These are phyloP conservation scores for Chanos chanos DNA, from an alignment of 2,797 vertebrate species.

Conservation along the genomic window DNA sequence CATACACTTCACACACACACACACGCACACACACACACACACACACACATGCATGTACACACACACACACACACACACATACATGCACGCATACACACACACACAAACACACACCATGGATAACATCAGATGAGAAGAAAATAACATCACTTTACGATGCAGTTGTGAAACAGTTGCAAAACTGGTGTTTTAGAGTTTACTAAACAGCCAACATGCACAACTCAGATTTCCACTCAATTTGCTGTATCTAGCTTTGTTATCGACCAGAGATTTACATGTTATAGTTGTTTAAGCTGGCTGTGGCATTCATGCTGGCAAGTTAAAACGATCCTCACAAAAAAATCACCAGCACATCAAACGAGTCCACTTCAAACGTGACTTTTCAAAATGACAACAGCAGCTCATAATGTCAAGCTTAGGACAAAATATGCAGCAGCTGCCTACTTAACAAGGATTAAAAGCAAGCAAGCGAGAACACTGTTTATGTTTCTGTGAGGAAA, in stretches of 20 bases:
- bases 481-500: conserved; percentile 76
- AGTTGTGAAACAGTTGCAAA: too few species aligned
- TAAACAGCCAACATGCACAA: too few species aligned
- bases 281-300: conserved; percentile 60
- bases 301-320: conserved; percentile 62
- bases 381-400: conserved; percentile 69
- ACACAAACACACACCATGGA: too few species aligned
- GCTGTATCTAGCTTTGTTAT: conserved; percentile 47
- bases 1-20: neutral
- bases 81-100: too few species aligned
- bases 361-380: conserved; percentile 59
- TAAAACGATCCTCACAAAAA: conserved; percentile 59
- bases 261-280: conserved; percentile 71
- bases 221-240: neutral
- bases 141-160: too few species aligned
- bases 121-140: too few species aligned
- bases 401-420: conserved; percentile 67
- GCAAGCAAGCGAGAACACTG: conserved; percentile 70
- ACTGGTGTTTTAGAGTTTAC: too few species aligned
- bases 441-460: conserved; percentile 80
- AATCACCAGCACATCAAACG: conserved; percentile 67
- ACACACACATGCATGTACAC: too few species aligned
- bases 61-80: too few species aligned
- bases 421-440: conserved; percentile 78
- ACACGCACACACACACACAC: too few species aligned